phyloP scores from a whole-genome alignment of 2,113 vertebrate genomes.

The Pseudopipra pipra region DNA sequence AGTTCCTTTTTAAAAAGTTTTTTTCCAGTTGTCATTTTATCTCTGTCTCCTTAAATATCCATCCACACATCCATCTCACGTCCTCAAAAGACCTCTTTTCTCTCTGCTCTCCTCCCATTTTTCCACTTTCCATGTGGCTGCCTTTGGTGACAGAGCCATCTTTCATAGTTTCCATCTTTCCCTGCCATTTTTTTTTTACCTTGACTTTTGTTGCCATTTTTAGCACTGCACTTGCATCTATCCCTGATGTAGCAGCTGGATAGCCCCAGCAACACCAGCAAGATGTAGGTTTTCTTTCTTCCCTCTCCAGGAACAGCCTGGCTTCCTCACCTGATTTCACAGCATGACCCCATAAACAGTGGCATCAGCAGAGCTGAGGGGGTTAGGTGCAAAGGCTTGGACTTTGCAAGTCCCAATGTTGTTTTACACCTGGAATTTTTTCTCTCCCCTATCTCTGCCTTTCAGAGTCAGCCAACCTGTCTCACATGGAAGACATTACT shows the following conservation, averaged over 20 bases:
- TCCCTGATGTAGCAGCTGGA: neutral
- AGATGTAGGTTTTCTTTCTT: neutral
- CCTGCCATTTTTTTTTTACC: neutral
- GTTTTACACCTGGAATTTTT: neutral
- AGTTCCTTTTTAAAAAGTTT: neutral
- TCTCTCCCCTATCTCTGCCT: rapidly evolving
- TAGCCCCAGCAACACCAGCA: neutral
- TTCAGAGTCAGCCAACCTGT: neutral
- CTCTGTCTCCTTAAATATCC: neutral
- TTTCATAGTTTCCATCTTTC: neutral
- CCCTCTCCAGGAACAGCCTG: neutral
- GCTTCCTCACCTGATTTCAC: neutral
- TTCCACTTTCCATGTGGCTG: neutral
- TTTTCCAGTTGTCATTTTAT: neutral
- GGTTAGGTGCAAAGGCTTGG: neutral
- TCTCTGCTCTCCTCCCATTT: neutral
- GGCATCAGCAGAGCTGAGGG: neutral
- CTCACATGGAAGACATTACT: neutral
- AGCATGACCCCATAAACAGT: neutral
- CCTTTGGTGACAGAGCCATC: neutral
- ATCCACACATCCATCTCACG: neutral
- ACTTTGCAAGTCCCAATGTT: neutral
- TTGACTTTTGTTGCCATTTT: neutral
- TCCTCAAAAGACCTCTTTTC: neutral
- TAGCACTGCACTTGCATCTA: neutral